These are phyloP conservation scores for Umimayanthus chanpuru DNA, from an alignment of 92 coral and sea anemone species.

Conservation along the genomic window DNA sequence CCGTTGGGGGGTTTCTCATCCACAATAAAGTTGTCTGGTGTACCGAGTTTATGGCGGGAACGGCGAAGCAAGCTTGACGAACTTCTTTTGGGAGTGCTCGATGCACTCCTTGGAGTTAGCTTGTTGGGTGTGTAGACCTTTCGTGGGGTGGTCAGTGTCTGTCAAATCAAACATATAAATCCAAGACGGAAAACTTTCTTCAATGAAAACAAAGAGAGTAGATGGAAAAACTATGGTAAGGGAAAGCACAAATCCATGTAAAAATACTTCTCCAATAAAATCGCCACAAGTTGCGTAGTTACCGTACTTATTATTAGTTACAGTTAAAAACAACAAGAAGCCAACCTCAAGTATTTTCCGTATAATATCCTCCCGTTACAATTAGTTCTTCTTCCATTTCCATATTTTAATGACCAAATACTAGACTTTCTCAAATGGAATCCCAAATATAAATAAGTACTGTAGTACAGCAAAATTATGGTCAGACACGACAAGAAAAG, in stretches of 20 bases:
- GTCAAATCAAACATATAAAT: neutral
- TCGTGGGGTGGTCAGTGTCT: slow-evolving; percentile 94
- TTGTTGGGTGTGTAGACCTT: slow-evolving; percentile 59
- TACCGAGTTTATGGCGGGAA: slow-evolving; percentile 47
- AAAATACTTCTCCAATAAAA: neutral
- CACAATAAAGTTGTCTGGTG: slow-evolving; percentile 74
- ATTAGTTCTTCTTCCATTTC: no score
- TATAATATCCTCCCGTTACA: no score
- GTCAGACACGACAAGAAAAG: no score
- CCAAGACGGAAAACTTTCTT: neutral
- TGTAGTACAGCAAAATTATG: no score
- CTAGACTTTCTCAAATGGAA: no score
- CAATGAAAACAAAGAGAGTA: neutral
- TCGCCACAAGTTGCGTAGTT: neutral
- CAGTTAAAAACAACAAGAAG: no score
- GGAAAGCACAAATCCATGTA: neutral
- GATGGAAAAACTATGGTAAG: no score
- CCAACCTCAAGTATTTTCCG: no score
- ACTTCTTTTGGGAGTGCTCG: slow-evolving; percentile 87
- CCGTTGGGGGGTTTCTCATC: slow-evolving; percentile 91
- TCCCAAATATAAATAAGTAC: no score
- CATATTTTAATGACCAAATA: no score
- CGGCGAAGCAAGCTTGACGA: slow-evolving; percentile 34
- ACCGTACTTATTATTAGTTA: no score
- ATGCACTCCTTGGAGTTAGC: slow-evolving; percentile 60